These are phyloP conservation scores for Scomber scombrus DNA, from an alignment of 2,113 vertebrate species.

Conservation along the genomic window DNA sequence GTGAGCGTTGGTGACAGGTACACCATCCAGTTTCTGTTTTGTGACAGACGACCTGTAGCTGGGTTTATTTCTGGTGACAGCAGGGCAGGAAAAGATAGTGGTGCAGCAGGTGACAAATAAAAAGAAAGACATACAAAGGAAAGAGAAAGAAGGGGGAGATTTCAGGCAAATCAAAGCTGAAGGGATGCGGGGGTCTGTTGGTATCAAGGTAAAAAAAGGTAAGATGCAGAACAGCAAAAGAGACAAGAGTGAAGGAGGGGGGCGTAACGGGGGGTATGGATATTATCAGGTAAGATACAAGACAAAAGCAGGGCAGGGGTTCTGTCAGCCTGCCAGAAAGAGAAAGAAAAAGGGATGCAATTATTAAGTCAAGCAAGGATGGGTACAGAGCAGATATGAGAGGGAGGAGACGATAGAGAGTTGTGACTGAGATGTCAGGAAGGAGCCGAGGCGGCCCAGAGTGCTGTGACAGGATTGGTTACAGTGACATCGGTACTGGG, in stretches of 20 bases:
- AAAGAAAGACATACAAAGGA: constrained; percentile 34
- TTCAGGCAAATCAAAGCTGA: constrained; percentile 42
- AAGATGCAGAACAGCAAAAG: constrained; percentile 48
- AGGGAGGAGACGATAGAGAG: constrained; percentile 55
- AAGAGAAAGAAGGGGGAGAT: constrained; percentile 39
- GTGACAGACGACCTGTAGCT: constrained; percentile 61
- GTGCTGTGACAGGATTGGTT: constrained; percentile 79
- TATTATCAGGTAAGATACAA: constrained; percentile 60
- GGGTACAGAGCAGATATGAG: constrained; percentile 46
- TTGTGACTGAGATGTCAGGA: constrained; percentile 71
- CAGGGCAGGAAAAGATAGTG: constrained; percentile 52
- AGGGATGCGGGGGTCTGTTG: constrained; percentile 44
- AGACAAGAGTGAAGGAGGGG: constrained; percentile 26
- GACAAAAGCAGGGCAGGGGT: constrained; percentile 48
- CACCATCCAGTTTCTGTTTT: constrained; percentile 68
- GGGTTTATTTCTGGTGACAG: constrained; percentile 67
- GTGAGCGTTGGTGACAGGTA: constrained; percentile 61
- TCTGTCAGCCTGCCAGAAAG: constrained; percentile 59
- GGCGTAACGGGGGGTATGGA: constrained; percentile 26
- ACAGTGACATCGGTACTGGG: constrained; percentile 71
- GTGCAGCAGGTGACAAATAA: constrained; percentile 43
- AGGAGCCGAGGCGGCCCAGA: constrained; percentile 53
- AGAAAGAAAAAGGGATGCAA: constrained; percentile 37
- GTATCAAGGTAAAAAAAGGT: constrained; percentile 48
- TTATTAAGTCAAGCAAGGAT: constrained; percentile 48